Evolutionary conservation across 2,797 vertebrate species (phyloP), one percentile per base, ranked within the genome.

Genomic region (Natrix natrix): DNA sequence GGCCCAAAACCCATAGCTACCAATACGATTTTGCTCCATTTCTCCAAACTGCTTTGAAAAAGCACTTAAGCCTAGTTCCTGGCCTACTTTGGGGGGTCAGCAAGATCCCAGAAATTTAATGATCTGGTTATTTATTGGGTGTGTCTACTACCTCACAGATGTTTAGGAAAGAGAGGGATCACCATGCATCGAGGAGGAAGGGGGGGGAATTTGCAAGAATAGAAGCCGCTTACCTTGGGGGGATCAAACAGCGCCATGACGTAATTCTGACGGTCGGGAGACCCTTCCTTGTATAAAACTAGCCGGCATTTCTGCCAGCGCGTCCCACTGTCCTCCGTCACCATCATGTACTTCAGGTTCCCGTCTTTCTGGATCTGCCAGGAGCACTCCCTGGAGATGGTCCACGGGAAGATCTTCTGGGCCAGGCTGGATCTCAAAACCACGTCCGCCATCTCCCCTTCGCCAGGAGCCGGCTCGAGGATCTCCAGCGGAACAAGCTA

Each of bases 191-290:
- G 5, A 8, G 14, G 57, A 17, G 5, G 55, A 4, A 12, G 24
- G 17, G 57, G 17, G 55, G 8, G 22, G 24, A 1, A 11, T 28
- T 91, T 37, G 16, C 24, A 22, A 12, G 5, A 2, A 22, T 1
- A 12, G n/a, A 56, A 8, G 3, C 32, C 20, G 56, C 98, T 95
- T 98, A 99, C 99, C 99, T 99, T 99, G 94, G 99, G 99, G 0
- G 99, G 99, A 97, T 99, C 99, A 10, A 99, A 99, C 94, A 99
- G 98, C 96, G 99, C 98, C 96, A 99, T 96, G 95, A 98, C 96
- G 24, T 98, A 98, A 48, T 97, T 98, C 57, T 98, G 98, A 0
- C 92, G 55, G 0, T 96, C 96, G 0, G 94, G 91, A 57, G 93
- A 96, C 5, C 92, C 96, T 24, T 94, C 97, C 95, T 98, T 98